Conservation (phyloP, 2,113 vertebrate genomes). For the Phyllostomus discolor region DNA sequence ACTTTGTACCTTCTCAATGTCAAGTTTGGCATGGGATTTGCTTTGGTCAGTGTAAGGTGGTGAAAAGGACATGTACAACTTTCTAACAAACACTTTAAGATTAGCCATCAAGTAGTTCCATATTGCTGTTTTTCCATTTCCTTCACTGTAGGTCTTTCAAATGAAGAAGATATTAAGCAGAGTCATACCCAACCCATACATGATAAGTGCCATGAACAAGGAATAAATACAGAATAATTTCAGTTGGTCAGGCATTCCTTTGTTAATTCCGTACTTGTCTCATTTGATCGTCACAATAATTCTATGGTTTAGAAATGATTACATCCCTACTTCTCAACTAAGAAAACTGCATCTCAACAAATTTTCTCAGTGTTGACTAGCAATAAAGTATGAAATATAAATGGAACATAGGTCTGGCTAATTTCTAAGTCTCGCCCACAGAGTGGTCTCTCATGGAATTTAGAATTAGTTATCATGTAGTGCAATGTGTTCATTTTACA, state of each 20-base stretch:
- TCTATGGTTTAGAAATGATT: neutral
- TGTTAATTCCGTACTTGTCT: slow-evolving; percentile 7
- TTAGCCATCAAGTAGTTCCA: neutral
- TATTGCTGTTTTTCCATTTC: neutral
- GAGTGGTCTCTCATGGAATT: neutral
- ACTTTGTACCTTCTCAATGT: neutral
- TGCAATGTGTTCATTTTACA: slow-evolving; percentile 18
- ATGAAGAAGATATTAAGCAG: neutral
- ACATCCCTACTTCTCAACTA: neutral
- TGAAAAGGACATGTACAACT: neutral
- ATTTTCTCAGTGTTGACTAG: neutral
- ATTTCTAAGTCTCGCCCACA: slow-evolving; percentile 20
- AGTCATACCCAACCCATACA: neutral
- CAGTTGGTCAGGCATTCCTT: neutral
- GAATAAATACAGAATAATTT: slow-evolving; percentile 33
- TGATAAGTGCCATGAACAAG: neutral
- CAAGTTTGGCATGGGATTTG: neutral
- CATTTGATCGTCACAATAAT: neutral
- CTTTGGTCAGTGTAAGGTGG: neutral
- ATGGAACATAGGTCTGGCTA: slow-evolving; percentile 7
- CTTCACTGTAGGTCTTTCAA: neutral
- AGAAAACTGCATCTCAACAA: slow-evolving; percentile 38
- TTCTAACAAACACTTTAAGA: neutral
- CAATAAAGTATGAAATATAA: slow-evolving; percentile 18
- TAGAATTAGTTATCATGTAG: slow-evolving; percentile 13